A percentile compares a stretch with the other conserved stretches of the same genome.
These are phyloP conservation scores for Drosophila meridiana DNA, from an alignment of 2,888 invertebrate species.

Conservation along the genomic window DNA sequence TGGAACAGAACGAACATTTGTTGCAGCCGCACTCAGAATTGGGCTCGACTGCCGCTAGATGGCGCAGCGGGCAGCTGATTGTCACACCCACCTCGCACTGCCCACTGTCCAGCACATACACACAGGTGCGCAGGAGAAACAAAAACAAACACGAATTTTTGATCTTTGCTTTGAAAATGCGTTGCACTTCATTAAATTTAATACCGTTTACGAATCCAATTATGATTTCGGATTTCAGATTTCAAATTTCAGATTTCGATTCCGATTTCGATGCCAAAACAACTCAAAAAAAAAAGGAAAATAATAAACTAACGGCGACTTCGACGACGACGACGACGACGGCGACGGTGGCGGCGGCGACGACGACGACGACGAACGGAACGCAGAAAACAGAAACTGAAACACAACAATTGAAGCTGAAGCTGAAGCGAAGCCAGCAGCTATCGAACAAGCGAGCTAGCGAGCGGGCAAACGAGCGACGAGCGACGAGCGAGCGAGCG, in stretches of 20 bases:
- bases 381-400: slow-evolving; percentile 58
- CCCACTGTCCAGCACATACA: neutral
- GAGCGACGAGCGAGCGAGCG: slow-evolving; percentile 37
- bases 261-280: slow-evolving; percentile 34
- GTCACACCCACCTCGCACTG: neutral
- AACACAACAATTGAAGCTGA: slow-evolving; percentile 47
- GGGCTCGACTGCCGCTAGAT: slow-evolving; percentile 23
- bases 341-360: slow-evolving; percentile 1
- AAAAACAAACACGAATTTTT: slow-evolving; percentile 10
- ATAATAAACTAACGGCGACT: slow-evolving; percentile 7
- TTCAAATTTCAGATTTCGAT: slow-evolving; percentile 22
- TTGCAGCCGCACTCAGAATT: slow-evolving; percentile 12
- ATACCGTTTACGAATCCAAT: slow-evolving; percentile 21
- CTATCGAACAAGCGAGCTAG: slow-evolving; percentile 30
- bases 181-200: slow-evolving; percentile 30
- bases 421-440: slow-evolving; percentile 38
- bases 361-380: slow-evolving; percentile 38
- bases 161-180: slow-evolving; percentile 1
- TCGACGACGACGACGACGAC: slow-evolving; percentile 28
- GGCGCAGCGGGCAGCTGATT: slow-evolving; percentile 51
- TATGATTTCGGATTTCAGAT: slow-evolving; percentile 22
- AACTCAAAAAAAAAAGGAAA: slow-evolving; percentile 7
- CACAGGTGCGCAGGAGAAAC: slow-evolving; percentile 7
- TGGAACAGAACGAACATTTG: slow-evolving; percentile 26
- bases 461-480: slow-evolving; percentile 16